phyloP scores from a whole-genome alignment of 2,888 invertebrate genomes.

The Heterodera filipjevi region DNA sequence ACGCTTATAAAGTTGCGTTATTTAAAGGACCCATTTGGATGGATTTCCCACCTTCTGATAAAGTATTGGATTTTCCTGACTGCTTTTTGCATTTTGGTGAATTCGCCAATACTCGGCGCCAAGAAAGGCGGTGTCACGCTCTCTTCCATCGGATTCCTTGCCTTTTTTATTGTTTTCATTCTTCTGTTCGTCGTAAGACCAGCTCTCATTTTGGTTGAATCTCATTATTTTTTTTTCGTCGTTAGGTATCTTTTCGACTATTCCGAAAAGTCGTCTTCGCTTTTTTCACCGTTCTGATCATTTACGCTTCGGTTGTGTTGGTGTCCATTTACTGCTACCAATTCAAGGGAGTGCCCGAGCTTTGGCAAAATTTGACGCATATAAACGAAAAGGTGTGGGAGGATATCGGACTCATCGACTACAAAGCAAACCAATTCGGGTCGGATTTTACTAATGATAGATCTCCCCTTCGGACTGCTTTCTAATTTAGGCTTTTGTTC shows the following conservation, averaged over 20 bases:
- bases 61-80: constrained; percentile 96
- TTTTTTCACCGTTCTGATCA: constrained; percentile 92
- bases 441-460: background rate
- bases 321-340: constrained; percentile 95
- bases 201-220: background rate
- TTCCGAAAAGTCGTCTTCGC: constrained; percentile 92
- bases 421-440: constrained; percentile 21
- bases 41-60: constrained; percentile 70
- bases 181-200: constrained; percentile 36
- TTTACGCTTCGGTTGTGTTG: constrained; percentile 92
- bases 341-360: constrained; percentile 72
- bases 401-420: constrained; percentile 89
- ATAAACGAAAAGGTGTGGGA: constrained; percentile 73
- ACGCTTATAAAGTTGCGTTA: constrained; percentile 20
- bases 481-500: constrained; percentile 69
- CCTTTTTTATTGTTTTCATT: constrained; percentile 87
- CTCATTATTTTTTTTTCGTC: background rate
- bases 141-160: constrained; percentile 95
- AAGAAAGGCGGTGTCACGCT: constrained; percentile 74
- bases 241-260: constrained; percentile 83
- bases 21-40: constrained; percentile 36
- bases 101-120: constrained; percentile 68
- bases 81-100: constrained; percentile 86
- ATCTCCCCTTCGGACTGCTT: too few species aligned
- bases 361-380: constrained; percentile 73